Percentiles rank a stretch among this genome's conserved stretches.
These are phyloP conservation scores for Solea senegalensis DNA, from an alignment of 2,113 vertebrate genomes.

Conservation along the genomic window DNA sequence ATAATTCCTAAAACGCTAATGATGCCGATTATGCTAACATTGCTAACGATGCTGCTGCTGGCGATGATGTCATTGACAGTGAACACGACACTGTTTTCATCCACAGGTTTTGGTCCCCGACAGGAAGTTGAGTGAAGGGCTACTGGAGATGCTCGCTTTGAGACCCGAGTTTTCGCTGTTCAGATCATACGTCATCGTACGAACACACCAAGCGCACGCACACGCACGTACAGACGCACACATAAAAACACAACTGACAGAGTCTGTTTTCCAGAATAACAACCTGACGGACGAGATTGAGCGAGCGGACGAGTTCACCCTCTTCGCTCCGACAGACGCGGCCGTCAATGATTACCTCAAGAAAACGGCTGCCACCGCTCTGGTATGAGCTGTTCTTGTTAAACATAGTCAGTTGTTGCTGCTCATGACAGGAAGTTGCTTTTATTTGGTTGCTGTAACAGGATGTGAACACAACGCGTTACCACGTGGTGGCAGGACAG, in stretches of 20 bases:
- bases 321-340: slow-evolving; percentile 88
- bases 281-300: slow-evolving; percentile 84
- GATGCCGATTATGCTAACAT: neutral
- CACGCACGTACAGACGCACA: neutral
- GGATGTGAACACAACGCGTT: slow-evolving; percentile 84
- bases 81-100: neutral
- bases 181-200: slow-evolving; percentile 85
- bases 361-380: slow-evolving; percentile 68
- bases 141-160: slow-evolving; percentile 85
- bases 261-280: slow-evolving; percentile 80
- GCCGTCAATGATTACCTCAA: slow-evolving; percentile 85
- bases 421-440: neutral
- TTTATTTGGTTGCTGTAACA: slow-evolving; percentile 50
- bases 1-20: neutral
- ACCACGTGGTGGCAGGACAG: slow-evolving; percentile 86
- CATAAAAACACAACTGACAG: neutral
- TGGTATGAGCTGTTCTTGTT: slow-evolving; percentile 67
- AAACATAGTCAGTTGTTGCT: too few relatives aligned
- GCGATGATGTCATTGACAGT: neutral
- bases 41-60: too few relatives aligned
- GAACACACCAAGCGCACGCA: slow-evolving; percentile 28
- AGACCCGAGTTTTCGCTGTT: slow-evolving; percentile 89
- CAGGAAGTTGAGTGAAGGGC: slow-evolving; percentile 72
- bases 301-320: slow-evolving; percentile 80
- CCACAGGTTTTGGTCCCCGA: slow-evolving; percentile 87